Conservation (phyloP, 2,113 vertebrate genomes). For the Otis tarda region DNA sequence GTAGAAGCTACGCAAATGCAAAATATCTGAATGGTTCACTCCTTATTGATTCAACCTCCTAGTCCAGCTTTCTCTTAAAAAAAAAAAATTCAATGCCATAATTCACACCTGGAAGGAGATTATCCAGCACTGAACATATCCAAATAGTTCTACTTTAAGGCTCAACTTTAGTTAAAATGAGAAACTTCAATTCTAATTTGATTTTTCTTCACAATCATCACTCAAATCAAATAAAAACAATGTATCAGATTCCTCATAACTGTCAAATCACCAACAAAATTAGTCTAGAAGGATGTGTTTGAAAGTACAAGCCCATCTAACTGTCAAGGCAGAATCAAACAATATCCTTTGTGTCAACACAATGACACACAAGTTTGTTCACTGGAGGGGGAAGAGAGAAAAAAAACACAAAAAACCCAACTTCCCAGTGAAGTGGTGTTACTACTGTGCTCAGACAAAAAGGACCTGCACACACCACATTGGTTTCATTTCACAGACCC, state of each 20-base stretch:
- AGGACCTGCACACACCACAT: constrained; percentile 20
- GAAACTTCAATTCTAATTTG: neutral
- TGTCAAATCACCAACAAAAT: neutral
- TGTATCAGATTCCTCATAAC: fast-evolving
- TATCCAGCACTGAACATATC: neutral
- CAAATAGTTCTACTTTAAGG: neutral
- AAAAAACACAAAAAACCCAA: neutral
- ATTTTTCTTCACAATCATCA: neutral
- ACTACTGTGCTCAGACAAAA: constrained; percentile 61
- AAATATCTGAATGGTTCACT: neutral
- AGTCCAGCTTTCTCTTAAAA: neutral
- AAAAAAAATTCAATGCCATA: neutral
- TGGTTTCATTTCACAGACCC: constrained; percentile 69
- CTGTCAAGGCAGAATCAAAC: neutral
- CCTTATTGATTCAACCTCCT: neutral
- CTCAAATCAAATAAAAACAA: neutral
- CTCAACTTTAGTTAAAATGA: neutral
- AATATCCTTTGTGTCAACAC: neutral
- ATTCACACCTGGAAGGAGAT: neutral
- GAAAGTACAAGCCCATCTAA: neutral
- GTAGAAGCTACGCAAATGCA: neutral
- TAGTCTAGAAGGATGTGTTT: neutral
- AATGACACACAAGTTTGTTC: neutral
- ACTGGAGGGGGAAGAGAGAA: neutral
- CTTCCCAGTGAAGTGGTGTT: neutral